Base-by-base conservation (phyloP, 2,888 invertebrate species). In the Blera fallax region DNA sequence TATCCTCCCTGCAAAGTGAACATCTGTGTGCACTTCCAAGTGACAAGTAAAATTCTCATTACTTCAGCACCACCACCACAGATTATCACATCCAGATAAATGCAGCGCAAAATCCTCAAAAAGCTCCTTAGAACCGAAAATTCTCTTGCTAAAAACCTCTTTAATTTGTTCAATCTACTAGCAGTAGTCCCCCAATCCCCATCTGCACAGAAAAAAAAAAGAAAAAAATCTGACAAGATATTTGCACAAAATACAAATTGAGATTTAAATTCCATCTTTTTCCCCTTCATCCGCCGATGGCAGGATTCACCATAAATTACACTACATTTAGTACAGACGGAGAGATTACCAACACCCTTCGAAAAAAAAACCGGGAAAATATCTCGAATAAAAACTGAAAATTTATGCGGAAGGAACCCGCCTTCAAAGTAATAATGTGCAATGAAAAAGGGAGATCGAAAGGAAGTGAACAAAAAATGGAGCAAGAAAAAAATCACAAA, bases 401-500 rank as follows among this genome's bases (percentile, higher is more conserved):
- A 73, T 73, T 52, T 73, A 73, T 73, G 50, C 60, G 34, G 16
- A 34, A 62, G 62, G 8, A 40, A 10, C 58, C 73, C 50, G 52
- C 52, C 62, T 62, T 62, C 37, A 11, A 34, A 52, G 50, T 21
- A 73, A 73, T 73, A 73, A 62, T 50, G 62, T 73, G 73, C 50
- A 62, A 62, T 73, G 52, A 73, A 73, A n/a, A 62, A 62, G 58
- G 62, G 60, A 24, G 24, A 60, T 11, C 24, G 40, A 21, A 27
- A 21, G 29, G 1, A 27, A n/a, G 29, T 3, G 21, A 11, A n/a
- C n/a, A n/a, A 29, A 43, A 54, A 67, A 50, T 27, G 14, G 18
- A 2, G 11, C 5, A n/a, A n/a, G 21, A 10, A 21, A 24, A 65
- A 34, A 34, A 48, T 32, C 8, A 16, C 1, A 32, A 48, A 37